Evolutionary conservation across 2,797 vertebrate genomes (phyloP).

Genomic region (Knipowitschia caucasica): DNA sequence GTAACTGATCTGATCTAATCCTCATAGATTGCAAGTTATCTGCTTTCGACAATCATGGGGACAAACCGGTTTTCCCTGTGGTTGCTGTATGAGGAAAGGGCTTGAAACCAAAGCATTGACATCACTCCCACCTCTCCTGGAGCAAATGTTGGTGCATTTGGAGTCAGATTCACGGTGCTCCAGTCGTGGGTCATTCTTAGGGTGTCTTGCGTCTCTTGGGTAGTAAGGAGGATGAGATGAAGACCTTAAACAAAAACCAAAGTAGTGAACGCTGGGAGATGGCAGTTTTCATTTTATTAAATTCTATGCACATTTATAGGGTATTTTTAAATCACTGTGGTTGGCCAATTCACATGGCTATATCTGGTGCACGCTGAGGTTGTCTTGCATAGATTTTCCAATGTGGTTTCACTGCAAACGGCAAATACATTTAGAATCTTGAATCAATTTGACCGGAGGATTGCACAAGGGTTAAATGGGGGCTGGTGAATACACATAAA

Average conservation of each 20-base stretch:
- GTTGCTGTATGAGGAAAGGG: conserved; percentile 4
- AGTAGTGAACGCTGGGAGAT: too few relatives aligned
- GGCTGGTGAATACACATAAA: too few relatives aligned
- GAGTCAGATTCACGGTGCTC: conserved; percentile 56
- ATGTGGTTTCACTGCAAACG: too few relatives aligned
- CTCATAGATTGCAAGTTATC: conserved; percentile 6
- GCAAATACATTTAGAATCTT: too few relatives aligned
- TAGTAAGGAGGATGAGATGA: conserved; percentile 54
- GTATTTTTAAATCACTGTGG: too few relatives aligned
- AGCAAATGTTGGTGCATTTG: conserved; percentile 71
- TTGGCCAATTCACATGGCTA: too few relatives aligned
- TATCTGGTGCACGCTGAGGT: too few relatives aligned
- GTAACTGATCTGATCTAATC: background rate
- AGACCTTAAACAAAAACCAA: conserved; percentile 40
- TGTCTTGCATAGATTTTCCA: too few relatives aligned
- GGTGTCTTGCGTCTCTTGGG: conserved; percentile 34
- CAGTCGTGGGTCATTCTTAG: conserved; percentile 24
- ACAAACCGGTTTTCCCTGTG: conserved; percentile 64
- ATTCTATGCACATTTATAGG: too few relatives aligned
- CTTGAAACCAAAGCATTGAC: conserved; percentile 37
- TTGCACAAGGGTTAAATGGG: too few relatives aligned
- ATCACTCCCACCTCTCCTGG: conserved; percentile 67
- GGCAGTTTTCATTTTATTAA: too few relatives aligned
- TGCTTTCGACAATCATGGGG: conserved; percentile 5
- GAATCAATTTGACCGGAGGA: too few relatives aligned